Evolutionary conservation across 2,797 vertebrate genomes (phyloP), one percentile per base, ranked within the genome.

Genomic region (Anisognathus igniventris): DNA sequence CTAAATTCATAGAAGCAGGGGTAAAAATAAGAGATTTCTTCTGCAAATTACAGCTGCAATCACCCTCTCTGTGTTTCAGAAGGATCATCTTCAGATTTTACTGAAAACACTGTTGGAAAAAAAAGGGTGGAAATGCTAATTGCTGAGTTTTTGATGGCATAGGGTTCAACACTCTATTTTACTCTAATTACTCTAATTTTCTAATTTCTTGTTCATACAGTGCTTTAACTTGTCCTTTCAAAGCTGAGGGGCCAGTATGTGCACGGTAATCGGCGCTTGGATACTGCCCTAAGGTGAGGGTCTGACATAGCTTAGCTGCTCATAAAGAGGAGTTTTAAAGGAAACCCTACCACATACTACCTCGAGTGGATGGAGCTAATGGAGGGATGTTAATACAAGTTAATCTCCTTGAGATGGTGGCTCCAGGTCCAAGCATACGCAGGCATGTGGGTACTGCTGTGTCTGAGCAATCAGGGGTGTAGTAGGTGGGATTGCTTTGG

Each of bases 111-210:
- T 15, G 12, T 13, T 9, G 58, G 8, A 2, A 14, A 40, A 40
- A 39, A 27, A 8, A 3, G 0, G 2, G 3, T 2, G 1, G 2
- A n/a, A 73, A 73, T n/a, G 7, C 0, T 56, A 60, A 80, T 74
- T 88, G 14, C 6, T 74, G 27, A 28, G n/a, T 4, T 86, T 71
- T 40, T 16, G 24, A 31, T 71, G 27, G 3, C 31, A 65, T 0
- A 1, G 16, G 4, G 7, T n/a, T 72, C 14, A 14, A 75, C 48
- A 35, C 3, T 37, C 57, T 58, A 14, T 58, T 58, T 58, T 39
- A 7, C 57, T 37, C 57, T 58, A 64, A 48, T 56, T 51, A 58
- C 10, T 51, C 44, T 30, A 27, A 27, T 74, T 48, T 81, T 67
- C 48, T 48, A 25, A 24, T 86, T 61, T 75, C 13, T 35, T 78